Evolutionary conservation across 2,888 invertebrate species (phyloP).

Genomic region (Rotaria macrura): DNA sequence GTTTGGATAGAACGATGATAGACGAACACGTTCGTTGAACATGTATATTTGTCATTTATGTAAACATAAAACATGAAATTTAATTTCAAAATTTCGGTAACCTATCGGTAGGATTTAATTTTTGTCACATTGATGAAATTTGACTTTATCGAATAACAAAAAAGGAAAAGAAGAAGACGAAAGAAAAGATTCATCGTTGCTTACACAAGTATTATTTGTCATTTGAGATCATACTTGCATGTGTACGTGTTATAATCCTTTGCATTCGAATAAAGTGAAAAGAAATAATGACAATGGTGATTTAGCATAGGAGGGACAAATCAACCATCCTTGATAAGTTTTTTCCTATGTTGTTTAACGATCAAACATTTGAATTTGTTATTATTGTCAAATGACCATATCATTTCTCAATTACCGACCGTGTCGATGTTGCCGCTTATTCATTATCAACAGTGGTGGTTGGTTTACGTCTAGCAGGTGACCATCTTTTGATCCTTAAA

Average conservation of each 20-base stretch:
- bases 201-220: neutral
- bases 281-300: neutral
- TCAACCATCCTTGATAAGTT: neutral
- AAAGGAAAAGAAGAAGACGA: too few relatives aligned
- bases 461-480: neutral
- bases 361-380: neutral
- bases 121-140: neutral
- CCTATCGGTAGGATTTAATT: neutral
- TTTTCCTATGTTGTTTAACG: neutral
- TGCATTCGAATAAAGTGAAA: neutral
- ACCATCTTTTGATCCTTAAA: neutral
- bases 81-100: neutral
- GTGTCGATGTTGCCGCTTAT: conserved; percentile 12
- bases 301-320: conserved; percentile 3
- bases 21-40: too few relatives aligned
- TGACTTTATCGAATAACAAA: neutral
- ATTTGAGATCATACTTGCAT: neutral
- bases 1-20: too few relatives aligned
- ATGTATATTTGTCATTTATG: too few relatives aligned
- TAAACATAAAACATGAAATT: neutral
- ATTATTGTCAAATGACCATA: conserved; percentile 4
- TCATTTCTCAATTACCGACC: neutral
- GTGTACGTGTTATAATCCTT: neutral
- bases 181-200: neutral
- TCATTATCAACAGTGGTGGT: conserved; percentile 6